A percentile compares a stretch with the other conserved stretches of the same genome.
Conservation (phyloP, 2,113 vertebrate species). For the Menidia beryllina region DNA sequence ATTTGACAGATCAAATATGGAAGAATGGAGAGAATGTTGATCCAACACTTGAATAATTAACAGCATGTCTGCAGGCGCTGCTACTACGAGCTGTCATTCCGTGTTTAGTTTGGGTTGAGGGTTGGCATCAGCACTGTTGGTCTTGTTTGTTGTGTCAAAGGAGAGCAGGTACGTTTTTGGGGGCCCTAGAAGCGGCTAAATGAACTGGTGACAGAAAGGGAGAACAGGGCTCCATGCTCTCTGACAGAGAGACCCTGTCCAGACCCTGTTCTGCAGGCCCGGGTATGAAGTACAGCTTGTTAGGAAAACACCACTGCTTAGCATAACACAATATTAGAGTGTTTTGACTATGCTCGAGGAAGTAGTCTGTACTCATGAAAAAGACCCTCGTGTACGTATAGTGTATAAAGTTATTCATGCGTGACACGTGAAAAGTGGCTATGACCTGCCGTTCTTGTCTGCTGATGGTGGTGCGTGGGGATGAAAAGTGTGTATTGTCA, state of each 20-base stretch:
- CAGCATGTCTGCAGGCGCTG: not conserved
- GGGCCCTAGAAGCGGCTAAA: slow-evolving; percentile 48
- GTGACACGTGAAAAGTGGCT: slow-evolving; percentile 14
- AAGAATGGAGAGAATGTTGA: slow-evolving; percentile 24
- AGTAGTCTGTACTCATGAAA: slow-evolving; percentile 77
- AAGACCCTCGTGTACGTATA: slow-evolving; percentile 59
- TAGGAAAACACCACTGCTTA: slow-evolving; percentile 79
- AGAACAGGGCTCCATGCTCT: slow-evolving; percentile 67
- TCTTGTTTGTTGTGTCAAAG: slow-evolving; percentile 72
- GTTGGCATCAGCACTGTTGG: slow-evolving; percentile 28
- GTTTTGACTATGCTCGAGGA: slow-evolving; percentile 81
- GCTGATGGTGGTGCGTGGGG: not conserved
- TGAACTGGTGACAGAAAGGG: slow-evolving; percentile 66
- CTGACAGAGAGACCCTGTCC: slow-evolving; percentile 80
- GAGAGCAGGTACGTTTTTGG: slow-evolving; percentile 67
- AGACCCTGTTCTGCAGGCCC: slow-evolving; percentile 72
- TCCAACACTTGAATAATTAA: not conserved
- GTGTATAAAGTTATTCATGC: slow-evolving; percentile 71
- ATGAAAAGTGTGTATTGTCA: not conserved
- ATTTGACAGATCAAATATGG: slow-evolving; percentile 5
- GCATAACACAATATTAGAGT: slow-evolving; percentile 80
- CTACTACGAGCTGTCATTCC: slow-evolving; percentile 8
- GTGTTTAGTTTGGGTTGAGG: slow-evolving; percentile 7
- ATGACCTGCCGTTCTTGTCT: slow-evolving; percentile 1
- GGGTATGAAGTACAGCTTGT: slow-evolving; percentile 71